Evolutionary conservation across 2,113 vertebrate species (phyloP).

Genomic region (Connochaetes taurinus): DNA sequence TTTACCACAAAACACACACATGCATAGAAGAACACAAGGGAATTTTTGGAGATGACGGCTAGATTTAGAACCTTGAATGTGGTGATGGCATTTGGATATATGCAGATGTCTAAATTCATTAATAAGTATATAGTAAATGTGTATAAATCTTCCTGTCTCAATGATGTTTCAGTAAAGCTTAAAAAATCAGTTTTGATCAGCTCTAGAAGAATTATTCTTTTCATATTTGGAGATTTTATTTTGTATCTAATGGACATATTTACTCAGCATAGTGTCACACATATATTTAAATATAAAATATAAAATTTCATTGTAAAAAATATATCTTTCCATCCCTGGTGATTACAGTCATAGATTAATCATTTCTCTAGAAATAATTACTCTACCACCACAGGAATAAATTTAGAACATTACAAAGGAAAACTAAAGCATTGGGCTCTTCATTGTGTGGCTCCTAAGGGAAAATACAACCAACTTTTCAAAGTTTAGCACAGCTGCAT

Average conservation of each 20-base stretch:
- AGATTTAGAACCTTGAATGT: neutral
- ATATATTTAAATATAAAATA: neutral
- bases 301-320: neutral
- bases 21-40: neutral
- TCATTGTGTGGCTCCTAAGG: too few species aligned
- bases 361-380: neutral
- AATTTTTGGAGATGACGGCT: neutral
- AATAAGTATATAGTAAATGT: neutral
- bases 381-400: neutral
- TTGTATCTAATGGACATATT: neutral
- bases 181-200: neutral
- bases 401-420: neutral
- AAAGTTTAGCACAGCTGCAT: neutral
- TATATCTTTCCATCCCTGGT: neutral
- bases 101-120: neutral
- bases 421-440: neutral
- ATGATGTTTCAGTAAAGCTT: neutral
- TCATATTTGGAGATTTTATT: neutral
- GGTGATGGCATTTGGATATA: neutral
- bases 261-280: neutral
- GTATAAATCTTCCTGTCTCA: neutral
- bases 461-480: neutral
- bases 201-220: neutral
- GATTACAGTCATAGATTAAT: neutral
- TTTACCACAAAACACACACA: neutral